Evolutionary conservation across 1,140 invertebrate genomes (phyloP), one percentile per base, ranked within the genome.

Genomic region (Augochlora pura): DNA sequence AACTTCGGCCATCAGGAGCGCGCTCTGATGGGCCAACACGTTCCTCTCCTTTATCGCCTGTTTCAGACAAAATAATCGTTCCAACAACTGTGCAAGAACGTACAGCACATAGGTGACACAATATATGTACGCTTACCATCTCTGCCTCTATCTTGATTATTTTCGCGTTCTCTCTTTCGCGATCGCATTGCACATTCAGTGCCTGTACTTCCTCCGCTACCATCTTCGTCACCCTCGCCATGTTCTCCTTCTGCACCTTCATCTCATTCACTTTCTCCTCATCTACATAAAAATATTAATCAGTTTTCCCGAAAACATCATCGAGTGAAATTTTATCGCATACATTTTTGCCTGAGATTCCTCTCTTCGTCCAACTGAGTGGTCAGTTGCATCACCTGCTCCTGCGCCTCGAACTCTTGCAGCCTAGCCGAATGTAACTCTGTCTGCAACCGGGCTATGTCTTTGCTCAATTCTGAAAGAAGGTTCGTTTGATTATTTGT

Each of bases 371-470:
- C 95, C 23, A 96, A 86, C 64, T 95, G 94, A 83, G 91, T 86
- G 1, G 91, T 91, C 18, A 94, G 79, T 7, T 93, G 88, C 16
- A 90, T 89, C 2, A 92, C 90, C 80, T 95, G 92, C 87, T 96
- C 96, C 67, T 95, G 95, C 0, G 96, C 95, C 85, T 96, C 96
- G 79, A 96, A 96, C 91, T 96, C 96, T 66, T 95, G 94, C 59
- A 96, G 91, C 27, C 94, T 93, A 0, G 95, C 94, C 2, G 94
- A 89, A 88, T 94, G 95, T 21, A 96, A 90, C 86, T 96, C 95
- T 0, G 96, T 95, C 90, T 96, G 96, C 23, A 96, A 90, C 49
- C 94, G 91, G 0, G 95, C 95, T 21, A 96, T 93, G 88, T 96
- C 94, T 67, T 92, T 90, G 74, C 95, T 95, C 18, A 96, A 90